A percentile compares a stretch with the other conserved stretches of the same genome.
These are phyloP conservation scores for Kryphioiulus occultus DNA, from an alignment of 2,888 invertebrate species.

Conservation along the genomic window DNA sequence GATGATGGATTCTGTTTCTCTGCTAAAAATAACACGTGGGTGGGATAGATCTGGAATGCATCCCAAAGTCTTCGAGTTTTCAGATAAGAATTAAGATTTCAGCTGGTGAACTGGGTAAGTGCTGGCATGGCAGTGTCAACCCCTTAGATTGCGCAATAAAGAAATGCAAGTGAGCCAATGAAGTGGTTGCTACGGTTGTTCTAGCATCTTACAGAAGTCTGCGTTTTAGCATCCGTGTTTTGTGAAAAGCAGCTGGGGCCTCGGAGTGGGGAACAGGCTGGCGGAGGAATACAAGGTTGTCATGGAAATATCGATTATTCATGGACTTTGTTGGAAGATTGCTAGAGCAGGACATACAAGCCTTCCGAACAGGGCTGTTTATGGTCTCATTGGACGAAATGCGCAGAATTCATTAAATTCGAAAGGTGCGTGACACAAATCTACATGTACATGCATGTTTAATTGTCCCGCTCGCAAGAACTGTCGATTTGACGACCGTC, in stretches of 20 bases:
- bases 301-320: slow-evolving; percentile 32
- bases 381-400: slow-evolving; percentile 36
- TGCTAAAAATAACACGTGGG: neutral
- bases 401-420: neutral
- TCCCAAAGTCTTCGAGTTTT: neutral
- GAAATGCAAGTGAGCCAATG: neutral
- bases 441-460: neutral
- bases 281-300: slow-evolving; percentile 12
- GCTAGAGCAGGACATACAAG: neutral
- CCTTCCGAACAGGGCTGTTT: neutral
- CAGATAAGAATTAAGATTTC: neutral
- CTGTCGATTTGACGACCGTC: too few relatives aligned
- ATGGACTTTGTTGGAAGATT: neutral
- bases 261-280: neutral
- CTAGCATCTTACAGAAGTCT: neutral
- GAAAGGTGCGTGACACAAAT: neutral
- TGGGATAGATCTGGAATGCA: neutral
- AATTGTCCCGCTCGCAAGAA: neutral
- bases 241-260: neutral
- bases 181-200: neutral
- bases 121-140: neutral
- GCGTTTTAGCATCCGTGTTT: slow-evolving; percentile 26
- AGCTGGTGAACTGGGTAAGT: neutral
- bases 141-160: neutral
- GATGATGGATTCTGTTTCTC: neutral